Conservation (phyloP, 2,113 vertebrate genomes). For the Coptodon bakossiorum region DNA sequence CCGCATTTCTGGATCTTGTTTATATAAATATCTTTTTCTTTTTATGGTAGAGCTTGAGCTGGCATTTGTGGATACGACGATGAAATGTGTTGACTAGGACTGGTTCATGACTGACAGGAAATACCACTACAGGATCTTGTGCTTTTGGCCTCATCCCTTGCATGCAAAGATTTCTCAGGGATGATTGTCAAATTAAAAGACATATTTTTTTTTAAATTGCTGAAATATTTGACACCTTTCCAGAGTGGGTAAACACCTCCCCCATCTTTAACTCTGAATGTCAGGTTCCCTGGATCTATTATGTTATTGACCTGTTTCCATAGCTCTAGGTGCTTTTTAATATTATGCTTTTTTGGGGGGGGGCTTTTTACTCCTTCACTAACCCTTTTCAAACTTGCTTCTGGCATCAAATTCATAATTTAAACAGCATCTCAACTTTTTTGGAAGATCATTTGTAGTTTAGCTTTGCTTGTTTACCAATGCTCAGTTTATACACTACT, state of each 20-base stretch:
- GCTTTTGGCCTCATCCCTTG: neutral
- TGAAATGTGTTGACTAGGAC: neutral
- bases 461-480: neutral
- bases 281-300: neutral
- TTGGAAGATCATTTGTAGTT: neutral
- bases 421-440: neutral
- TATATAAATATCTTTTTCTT: neutral
- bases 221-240: neutral
- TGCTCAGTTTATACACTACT: neutral
- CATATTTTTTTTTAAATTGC: neutral
- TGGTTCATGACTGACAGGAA: neutral
- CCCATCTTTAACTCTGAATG: neutral
- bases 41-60: neutral
- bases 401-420: neutral
- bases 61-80: neutral
- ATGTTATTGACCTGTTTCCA: neutral
- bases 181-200: neutral
- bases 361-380: neutral
- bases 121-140: neutral
- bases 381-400: neutral
- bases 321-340: neutral
- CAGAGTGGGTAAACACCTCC: neutral
- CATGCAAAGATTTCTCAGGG: neutral
- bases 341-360: neutral
- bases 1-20: neutral